A percentile compares a stretch with the other conserved stretches of the same genome.
Evolutionary conservation across 1,140 invertebrate species (phyloP).

Genomic region (Drosophila bocqueti): DNA sequence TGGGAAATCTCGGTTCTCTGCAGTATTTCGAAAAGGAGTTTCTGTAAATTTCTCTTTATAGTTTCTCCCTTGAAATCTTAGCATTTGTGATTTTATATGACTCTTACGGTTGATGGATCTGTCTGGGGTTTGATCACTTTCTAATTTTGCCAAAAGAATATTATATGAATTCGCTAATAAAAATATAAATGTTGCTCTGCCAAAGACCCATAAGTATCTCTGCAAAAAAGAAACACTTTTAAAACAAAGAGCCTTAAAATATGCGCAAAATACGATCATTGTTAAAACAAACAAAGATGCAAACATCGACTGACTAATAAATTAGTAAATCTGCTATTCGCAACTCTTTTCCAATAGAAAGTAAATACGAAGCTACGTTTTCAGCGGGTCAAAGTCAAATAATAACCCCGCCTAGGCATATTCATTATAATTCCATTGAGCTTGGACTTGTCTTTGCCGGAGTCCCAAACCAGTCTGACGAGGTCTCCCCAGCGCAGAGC

Average conservation of each 20-base stretch:
- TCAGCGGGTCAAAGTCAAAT: conserved; percentile 47
- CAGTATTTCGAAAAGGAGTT: background rate
- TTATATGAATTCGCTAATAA: conserved; percentile 11
- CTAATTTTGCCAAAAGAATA: conserved; percentile 35
- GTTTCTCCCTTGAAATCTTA: background rate
- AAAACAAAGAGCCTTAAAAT: conserved; percentile 11
- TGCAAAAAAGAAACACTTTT: conserved; percentile 14
- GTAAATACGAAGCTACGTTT: conserved; percentile 32
- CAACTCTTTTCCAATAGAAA: conserved; percentile 50
- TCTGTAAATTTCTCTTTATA: background rate
- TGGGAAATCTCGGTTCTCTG: background rate
- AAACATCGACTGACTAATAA: conserved; percentile 21
- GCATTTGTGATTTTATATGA: background rate
- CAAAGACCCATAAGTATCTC: background rate
- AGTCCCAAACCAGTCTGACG: conserved; percentile 33
- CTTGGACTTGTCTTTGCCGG: conserved; percentile 23
- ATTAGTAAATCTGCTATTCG: conserved; percentile 20
- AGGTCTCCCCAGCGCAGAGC: conserved; percentile 24
- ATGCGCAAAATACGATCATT: conserved; percentile 29
- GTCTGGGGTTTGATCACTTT: conserved; percentile 24
- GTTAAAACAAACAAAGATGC: conserved; percentile 42
- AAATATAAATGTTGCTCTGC: background rate
- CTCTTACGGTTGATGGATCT: conserved; percentile 7
- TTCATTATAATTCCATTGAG: conserved; percentile 47
- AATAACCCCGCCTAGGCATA: conserved; percentile 46